Evolutionary conservation across 1,140 invertebrate species (phyloP).

Genomic region (Mactra quadrangularis): DNA sequence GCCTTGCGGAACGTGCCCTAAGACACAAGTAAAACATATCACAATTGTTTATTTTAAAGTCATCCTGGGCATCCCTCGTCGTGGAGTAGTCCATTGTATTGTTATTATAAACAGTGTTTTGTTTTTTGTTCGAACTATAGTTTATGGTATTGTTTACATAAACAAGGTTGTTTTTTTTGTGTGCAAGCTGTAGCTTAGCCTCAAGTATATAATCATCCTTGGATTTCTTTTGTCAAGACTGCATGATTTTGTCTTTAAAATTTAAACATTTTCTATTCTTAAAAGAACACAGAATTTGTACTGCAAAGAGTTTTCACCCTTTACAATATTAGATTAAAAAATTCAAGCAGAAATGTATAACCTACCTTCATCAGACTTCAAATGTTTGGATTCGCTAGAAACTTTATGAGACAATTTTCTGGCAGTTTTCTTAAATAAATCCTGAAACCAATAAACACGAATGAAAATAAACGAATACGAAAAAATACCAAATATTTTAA

Average conservation of each 20-base stretch:
- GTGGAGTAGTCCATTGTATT: too few relatives aligned
- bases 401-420: slow-evolving; percentile 72
- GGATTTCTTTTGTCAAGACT: background rate
- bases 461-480: too few relatives aligned
- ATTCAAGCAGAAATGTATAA: background rate
- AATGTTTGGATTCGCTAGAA: slow-evolving; percentile 61
- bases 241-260: background rate
- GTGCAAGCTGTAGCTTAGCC: background rate
- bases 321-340: background rate
- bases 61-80: too few relatives aligned
- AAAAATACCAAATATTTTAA: too few relatives aligned
- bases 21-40: too few relatives aligned
- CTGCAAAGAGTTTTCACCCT: background rate
- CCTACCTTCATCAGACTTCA: slow-evolving; percentile 23
- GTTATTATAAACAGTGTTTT: too few relatives aligned
- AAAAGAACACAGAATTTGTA: background rate
- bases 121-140: too few relatives aligned
- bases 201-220: background rate
- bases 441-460: slow-evolving; percentile 65
- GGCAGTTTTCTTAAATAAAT: slow-evolving; percentile 75
- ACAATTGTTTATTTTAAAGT: too few relatives aligned
- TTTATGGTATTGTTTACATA: too few relatives aligned
- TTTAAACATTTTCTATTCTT: background rate
- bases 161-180: too few relatives aligned
- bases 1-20: too few relatives aligned